These are phyloP conservation scores for Helogale parvula DNA, from an alignment of 2,113 vertebrate species.

Conservation along the genomic window DNA sequence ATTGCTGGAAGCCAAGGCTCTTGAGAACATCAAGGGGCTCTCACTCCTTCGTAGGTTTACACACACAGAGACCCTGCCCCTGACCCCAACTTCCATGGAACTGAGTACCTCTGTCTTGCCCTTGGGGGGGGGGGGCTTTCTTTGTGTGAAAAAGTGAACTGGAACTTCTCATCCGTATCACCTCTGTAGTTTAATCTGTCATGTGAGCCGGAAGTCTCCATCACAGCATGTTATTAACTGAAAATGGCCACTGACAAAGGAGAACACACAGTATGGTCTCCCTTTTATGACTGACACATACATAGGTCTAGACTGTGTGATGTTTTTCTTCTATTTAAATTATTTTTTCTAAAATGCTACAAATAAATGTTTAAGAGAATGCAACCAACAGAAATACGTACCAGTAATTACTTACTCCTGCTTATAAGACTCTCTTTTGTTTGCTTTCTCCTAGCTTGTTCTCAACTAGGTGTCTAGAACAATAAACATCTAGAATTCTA, in stretches of 20 bases:
- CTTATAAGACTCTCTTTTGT: not conserved
- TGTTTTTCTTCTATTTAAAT: slow-evolving; percentile 23
- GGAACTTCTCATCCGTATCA: not conserved
- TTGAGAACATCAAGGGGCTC: not conserved
- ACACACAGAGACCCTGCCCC: not conserved
- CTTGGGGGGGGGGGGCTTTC: not conserved
- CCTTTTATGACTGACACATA: not conserved
- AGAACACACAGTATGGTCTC: not conserved
- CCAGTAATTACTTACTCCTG: not conserved
- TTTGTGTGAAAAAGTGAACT: not conserved
- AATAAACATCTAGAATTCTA: not conserved
- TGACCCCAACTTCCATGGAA: not conserved
- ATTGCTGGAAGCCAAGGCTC: not conserved
- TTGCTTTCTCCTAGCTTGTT: not conserved
- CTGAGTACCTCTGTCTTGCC: not conserved
- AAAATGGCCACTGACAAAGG: slow-evolving; percentile 26
- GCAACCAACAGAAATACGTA: slow-evolving; percentile 32
- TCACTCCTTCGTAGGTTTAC: not conserved
- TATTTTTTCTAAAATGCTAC: slow-evolving; percentile 3
- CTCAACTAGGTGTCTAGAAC: not conserved
- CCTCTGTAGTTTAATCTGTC: slow-evolving; percentile 19
- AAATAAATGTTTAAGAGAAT: slow-evolving; percentile 21
- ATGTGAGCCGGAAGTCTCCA: not conserved
- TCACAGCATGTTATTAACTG: not conserved
- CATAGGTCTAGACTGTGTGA: not conserved